phyloP scores from a whole-genome alignment of 2,797 vertebrate genomes.

The Esox lucius region DNA sequence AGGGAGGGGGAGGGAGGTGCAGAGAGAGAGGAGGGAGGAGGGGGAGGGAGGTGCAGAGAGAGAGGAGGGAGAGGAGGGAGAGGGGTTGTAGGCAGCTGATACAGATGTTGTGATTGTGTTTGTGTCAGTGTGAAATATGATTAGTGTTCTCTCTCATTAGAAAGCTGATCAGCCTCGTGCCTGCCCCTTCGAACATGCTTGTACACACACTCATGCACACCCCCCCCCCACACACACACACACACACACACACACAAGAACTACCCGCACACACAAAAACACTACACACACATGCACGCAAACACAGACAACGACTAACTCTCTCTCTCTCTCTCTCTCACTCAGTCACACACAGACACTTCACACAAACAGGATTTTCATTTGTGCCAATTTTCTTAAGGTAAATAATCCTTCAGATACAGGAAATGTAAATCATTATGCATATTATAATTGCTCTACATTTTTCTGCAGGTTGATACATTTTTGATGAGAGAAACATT shows the following conservation, averaged over 20 bases:
- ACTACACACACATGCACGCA: slow-evolving; percentile 24
- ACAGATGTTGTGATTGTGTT: slow-evolving; percentile 74
- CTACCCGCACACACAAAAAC: slow-evolving; percentile 20
- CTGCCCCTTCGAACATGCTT: slow-evolving; percentile 9
- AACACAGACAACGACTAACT: slow-evolving; percentile 14
- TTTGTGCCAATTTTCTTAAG: too few relatives aligned
- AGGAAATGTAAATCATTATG: not conserved
- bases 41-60: not conserved
- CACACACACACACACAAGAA: slow-evolving; percentile 24
- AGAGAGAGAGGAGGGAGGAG: slow-evolving; percentile 30
- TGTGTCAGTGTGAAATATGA: slow-evolving; percentile 75
- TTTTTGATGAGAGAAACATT: too few relatives aligned
- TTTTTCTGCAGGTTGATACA: too few relatives aligned
- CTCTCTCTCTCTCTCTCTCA: not conserved
- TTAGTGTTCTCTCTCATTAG: slow-evolving; percentile 73
- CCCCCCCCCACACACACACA: slow-evolving; percentile 26
- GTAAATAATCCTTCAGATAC: too few relatives aligned
- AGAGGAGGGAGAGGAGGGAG: slow-evolving; percentile 6
- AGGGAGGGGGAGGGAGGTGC: slow-evolving; percentile 15
- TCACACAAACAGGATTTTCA: not conserved
- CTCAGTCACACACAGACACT: slow-evolving; percentile 1
- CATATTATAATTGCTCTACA: too few relatives aligned
- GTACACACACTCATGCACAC: slow-evolving; percentile 26
- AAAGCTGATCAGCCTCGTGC: slow-evolving; percentile 64
- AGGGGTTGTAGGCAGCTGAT: slow-evolving; percentile 40